phyloP scores from a whole-genome alignment of 1,140 invertebrate species.

The Hypothenemus hampei region DNA sequence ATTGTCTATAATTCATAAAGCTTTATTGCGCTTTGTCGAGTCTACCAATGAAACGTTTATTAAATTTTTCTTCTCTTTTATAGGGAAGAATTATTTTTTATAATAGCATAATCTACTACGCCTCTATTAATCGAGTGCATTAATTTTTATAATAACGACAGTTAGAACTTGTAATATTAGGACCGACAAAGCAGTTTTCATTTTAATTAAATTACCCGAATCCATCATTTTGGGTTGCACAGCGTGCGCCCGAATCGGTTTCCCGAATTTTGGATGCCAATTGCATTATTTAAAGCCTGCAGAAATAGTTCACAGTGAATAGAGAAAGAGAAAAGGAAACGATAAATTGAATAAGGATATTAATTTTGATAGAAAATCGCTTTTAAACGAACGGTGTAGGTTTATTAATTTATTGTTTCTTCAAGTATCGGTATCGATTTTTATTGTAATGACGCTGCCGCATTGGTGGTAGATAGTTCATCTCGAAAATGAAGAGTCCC shows the following conservation, averaged over 20 bases:
- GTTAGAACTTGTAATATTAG: constrained; percentile 21
- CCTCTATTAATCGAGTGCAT: constrained; percentile 12
- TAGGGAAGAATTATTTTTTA: too few species aligned
- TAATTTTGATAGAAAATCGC: constrained; percentile 9
- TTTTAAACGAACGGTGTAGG: too few species aligned
- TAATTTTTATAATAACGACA: constrained; percentile 20
- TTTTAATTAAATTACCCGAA: constrained; percentile 22
- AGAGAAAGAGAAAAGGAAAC: constrained; percentile 8
- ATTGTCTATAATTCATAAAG: constrained; percentile 7
- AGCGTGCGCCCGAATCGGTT: constrained; percentile 7
- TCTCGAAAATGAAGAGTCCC: too few species aligned
- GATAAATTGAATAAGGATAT: neutral
- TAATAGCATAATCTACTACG: constrained; percentile 1
- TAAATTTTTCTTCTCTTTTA: too few species aligned
- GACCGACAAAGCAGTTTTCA: constrained; percentile 16
- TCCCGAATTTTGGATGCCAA: constrained; percentile 18
- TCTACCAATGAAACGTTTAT: too few species aligned
- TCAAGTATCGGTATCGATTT: too few species aligned
- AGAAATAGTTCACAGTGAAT: constrained; percentile 11
- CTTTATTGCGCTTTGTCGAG: too few species aligned
- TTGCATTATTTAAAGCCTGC: constrained; percentile 10
- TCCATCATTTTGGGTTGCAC: constrained; percentile 13
- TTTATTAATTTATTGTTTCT: too few species aligned
- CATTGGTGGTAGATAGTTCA: too few species aligned
- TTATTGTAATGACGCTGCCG: too few species aligned